Base-by-base conservation (phyloP, 2,888 invertebrate species). In the Nemapogon koenigi region DNA sequence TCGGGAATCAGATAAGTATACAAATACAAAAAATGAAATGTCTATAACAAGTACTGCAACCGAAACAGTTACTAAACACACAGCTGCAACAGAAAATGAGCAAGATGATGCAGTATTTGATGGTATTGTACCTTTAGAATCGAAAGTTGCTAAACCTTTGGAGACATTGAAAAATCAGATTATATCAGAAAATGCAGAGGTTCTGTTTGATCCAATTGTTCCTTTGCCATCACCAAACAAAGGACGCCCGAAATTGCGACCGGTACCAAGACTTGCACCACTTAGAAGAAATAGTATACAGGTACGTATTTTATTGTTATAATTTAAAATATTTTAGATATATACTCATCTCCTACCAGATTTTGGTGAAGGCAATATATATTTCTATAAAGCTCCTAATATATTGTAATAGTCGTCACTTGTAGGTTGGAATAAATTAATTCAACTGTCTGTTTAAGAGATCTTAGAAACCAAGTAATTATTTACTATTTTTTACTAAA, bases 181-280 rank as follows among this genome's bases (percentile, higher is more conserved):
- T 4, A 75, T 72, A 55, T 72, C 75, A 6, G 76, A 75, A 43
- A 65, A 69, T 57, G 73, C 69, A 16, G 68, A 73, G 53, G 72
- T 69, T 1, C 49, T 70, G 4, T 79, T 80, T 55, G 80, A 80
- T 40, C 80, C 80, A 0, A 80, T 80, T 35, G 63, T 80, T 4
- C 80, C 78, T 2, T 56, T 82, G 32, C 84, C 82, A 3, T 80
- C 82, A 1, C 83, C 84, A 0, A 76, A 72, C 43, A 89, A 89
- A 65, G 84, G 83, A 35, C 73, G 90, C 2, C 80, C 83, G 1
- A 83, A 89, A 43, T 83, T 90, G 22, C 81, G 86, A 26, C 87
- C 90, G 3, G 82, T 83, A 3, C 90, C 90, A 1, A 76, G 85
- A 48, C 71, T 90, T 37, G 67, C 62, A 4, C 83, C 85, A 14